Percentiles rank a stretch among this genome's conserved stretches.
These are phyloP conservation scores for Polyploca ridens DNA, from an alignment of 2,888 invertebrate genomes.

Conservation along the genomic window DNA sequence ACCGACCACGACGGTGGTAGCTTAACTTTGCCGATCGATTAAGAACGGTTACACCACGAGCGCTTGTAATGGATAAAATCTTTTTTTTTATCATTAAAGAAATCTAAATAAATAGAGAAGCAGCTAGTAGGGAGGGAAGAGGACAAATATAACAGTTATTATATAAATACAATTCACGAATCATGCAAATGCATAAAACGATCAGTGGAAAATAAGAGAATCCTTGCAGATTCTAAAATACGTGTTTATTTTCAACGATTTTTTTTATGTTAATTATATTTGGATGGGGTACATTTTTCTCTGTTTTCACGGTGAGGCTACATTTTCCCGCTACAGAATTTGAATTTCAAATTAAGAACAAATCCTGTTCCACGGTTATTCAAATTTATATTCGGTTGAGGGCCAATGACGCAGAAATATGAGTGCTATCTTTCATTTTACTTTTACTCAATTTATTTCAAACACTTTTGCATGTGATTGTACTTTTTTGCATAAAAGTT, in stretches of 20 bases:
- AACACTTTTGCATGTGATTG: slow-evolving; percentile 53
- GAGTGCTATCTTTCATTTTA: slow-evolving; percentile 71
- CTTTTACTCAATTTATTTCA: slow-evolving; percentile 59
- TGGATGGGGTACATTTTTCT: slow-evolving; percentile 69
- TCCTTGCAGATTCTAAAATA: slow-evolving; percentile 48
- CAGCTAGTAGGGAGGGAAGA: background rate
- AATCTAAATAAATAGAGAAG: too few relatives aligned
- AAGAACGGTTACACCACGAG: too few relatives aligned
- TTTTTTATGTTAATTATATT: slow-evolving; percentile 74
- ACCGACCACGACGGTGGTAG: too few relatives aligned
- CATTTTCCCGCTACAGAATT: slow-evolving; percentile 70
- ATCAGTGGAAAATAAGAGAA: slow-evolving; percentile 23
- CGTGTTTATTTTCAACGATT: slow-evolving; percentile 60
- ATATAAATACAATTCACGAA: slow-evolving; percentile 34
- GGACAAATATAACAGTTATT: background rate
- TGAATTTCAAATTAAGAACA: slow-evolving; percentile 75
- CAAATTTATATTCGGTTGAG: slow-evolving; percentile 70
- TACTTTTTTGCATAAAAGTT: slow-evolving; percentile 36
- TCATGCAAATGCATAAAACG: slow-evolving; percentile 37
- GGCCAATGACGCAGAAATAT: slow-evolving; percentile 74
- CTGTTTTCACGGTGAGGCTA: slow-evolving; percentile 59
- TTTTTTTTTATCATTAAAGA: too few relatives aligned
- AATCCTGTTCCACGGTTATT: slow-evolving; percentile 70
- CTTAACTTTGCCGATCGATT: too few relatives aligned
- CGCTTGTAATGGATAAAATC: too few relatives aligned